phyloP scores from a whole-genome alignment of 2,888 invertebrate genomes.

The Harmothoe impar region DNA sequence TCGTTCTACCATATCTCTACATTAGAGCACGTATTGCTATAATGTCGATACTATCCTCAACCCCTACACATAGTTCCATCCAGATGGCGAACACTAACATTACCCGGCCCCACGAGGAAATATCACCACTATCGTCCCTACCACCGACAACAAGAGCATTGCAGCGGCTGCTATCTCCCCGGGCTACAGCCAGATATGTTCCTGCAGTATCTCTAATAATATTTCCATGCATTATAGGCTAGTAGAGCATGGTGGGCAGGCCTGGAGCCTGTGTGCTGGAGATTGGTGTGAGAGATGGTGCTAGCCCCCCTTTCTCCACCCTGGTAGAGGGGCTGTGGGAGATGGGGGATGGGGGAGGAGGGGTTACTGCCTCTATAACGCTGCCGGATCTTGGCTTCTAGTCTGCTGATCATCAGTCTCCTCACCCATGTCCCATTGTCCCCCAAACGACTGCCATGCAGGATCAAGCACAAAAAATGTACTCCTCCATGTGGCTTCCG shows the following conservation, averaged over 20 bases:
- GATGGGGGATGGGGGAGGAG: not conserved
- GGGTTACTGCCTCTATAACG: not conserved
- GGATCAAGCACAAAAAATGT: no score
- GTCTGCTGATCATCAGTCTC: no score
- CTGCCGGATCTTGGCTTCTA: not conserved
- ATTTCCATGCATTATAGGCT: constrained; percentile 23
- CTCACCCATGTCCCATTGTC: no score
- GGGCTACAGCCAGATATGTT: not conserved
- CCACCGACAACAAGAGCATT: not conserved
- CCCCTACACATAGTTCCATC: no score
- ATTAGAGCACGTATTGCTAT: no score
- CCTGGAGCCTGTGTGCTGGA: not conserved
- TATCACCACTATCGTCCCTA: not conserved
- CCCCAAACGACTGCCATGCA: no score
- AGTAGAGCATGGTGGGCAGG: not conserved
- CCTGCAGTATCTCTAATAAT: constrained; percentile 10
- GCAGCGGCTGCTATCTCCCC: not conserved
- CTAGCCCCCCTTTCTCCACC: not conserved
- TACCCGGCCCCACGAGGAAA: not conserved
- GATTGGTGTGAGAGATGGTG: not conserved
- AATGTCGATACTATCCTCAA: no score
- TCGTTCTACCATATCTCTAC: no score
- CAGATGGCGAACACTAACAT: no score
- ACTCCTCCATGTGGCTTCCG: no score
- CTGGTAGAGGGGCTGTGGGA: not conserved